Base-by-base conservation (phyloP, 2,113 vertebrate genomes). In the Nycticebus coucang region DNA sequence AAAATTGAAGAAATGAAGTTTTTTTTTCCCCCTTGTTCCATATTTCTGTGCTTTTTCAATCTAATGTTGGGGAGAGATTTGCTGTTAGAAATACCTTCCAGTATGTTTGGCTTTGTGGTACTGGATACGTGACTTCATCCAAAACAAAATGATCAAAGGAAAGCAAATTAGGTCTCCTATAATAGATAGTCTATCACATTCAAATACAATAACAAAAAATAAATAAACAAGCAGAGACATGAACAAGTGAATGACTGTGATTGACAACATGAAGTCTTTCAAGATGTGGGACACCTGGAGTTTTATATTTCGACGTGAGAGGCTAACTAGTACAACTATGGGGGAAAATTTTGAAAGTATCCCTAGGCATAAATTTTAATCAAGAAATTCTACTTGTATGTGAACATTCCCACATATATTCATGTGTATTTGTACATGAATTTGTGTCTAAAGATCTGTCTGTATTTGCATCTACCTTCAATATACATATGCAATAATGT, bases 1-100 rank as follows among this genome's bases (percentile, higher is more conserved):
- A 93, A 69, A 93, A 86, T 75, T 91, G 86, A 95, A 93, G 55
- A 72, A 45, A 69, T 2, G 66, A 75, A 53, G 26, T 26, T 26
- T 66, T 90, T 72, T 57, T 55, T 62, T 9, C 50, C 62, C n/a
- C 28, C 30, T 88, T 37, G 28, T 79, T 2, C 19, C 1, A n/a
- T 35, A 28, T 0, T 7, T 69, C 55, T 88, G 37, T 86, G 15
- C 19, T 55, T 74, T 91, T 75, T 90, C 7, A 50, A 4, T 26
- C 21, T 93, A 79, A 96, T 95, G 21, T 83, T 75, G 86, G n/a
- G 85, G 19, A 7, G 4, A 12, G 10, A 59, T 59, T 91, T 95
- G 41, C 21, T 37, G 28, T 4, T 53, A 37, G 5, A 89, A 89
- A 3, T 0, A 69, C 26, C 55, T 85, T 93, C 7, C 21, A 66